These are phyloP conservation scores for Chrysotoxum bicinctum DNA, from an alignment of 2,888 invertebrate species.

Conservation along the genomic window DNA sequence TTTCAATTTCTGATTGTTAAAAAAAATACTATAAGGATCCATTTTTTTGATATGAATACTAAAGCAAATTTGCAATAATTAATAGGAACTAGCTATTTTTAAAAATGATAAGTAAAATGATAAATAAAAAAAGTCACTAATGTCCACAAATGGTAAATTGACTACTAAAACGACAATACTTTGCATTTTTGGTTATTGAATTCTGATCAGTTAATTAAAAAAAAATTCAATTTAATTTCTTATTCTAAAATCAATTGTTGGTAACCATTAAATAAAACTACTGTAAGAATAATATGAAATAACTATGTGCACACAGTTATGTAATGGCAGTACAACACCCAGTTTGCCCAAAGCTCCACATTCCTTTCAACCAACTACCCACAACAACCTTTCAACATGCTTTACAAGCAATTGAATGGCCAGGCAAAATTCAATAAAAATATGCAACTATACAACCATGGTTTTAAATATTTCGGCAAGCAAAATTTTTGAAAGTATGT, in stretches of 20 bases:
- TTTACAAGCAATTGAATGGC: constrained; percentile 20
- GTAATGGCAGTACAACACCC: constrained; percentile 45
- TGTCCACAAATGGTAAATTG: too few species aligned
- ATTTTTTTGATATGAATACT: too few species aligned
- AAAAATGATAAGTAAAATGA: too few species aligned
- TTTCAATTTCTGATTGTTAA: too few species aligned
- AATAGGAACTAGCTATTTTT: too few species aligned
- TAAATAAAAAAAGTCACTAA: too few species aligned
- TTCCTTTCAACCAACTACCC: constrained; percentile 28
- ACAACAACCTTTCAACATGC: constrained; percentile 26
- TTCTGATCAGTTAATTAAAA: too few species aligned
- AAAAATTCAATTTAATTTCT: too few species aligned
- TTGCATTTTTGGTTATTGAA: too few species aligned
- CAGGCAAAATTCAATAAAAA: constrained; percentile 48
- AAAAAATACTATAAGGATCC: too few species aligned
- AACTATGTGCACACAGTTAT: constrained; percentile 35
- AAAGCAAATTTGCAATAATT: too few species aligned
- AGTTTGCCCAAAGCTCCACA: constrained; percentile 24
- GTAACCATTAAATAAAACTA: background rate
- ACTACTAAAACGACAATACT: too few species aligned
- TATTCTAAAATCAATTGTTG: background rate
- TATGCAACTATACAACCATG: constrained; percentile 52
- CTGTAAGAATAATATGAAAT: background rate
- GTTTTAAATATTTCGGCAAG: constrained; percentile 21
- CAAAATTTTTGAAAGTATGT: constrained; percentile 31